A percentile compares a stretch with the other conserved stretches of the same genome.
These are phyloP conservation scores for Hanleya hanleyi DNA, from an alignment of 2,888 invertebrate genomes.

Conservation along the genomic window DNA sequence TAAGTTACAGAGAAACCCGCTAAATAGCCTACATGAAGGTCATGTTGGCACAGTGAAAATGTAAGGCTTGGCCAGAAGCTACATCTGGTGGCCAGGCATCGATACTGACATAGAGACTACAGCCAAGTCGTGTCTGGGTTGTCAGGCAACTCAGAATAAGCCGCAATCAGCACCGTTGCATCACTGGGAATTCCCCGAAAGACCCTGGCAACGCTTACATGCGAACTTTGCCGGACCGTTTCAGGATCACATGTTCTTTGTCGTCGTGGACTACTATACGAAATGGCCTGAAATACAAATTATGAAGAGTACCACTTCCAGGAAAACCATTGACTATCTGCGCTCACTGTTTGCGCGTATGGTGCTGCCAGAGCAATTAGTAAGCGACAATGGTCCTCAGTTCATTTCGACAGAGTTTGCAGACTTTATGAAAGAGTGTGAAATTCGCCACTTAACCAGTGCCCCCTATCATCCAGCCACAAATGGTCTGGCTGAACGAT, in stretches of 20 bases:
- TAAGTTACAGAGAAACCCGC: constrained; percentile 32
- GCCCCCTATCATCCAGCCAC: constrained; percentile 54
- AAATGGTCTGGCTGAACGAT: constrained; percentile 58
- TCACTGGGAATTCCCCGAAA: constrained; percentile 55
- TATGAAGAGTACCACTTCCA: constrained; percentile 31
- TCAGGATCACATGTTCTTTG: constrained; percentile 54
- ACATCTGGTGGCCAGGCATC: no score
- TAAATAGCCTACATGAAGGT: constrained; percentile 48
- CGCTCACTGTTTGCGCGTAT: constrained; percentile 41
- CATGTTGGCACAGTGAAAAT: constrained; percentile 56
- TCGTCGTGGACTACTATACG: constrained; percentile 69
- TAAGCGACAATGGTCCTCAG: constrained; percentile 63
- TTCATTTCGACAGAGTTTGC: constrained; percentile 53
- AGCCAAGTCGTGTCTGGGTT: constrained; percentile 41
- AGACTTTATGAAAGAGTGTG: constrained; percentile 39
- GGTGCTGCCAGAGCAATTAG: constrained; percentile 55
- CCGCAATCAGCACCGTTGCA: constrained; percentile 45
- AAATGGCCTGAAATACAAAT: constrained; percentile 72
- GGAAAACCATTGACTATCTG: constrained; percentile 39
- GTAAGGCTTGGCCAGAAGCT: constrained; percentile 44
- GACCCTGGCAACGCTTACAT: constrained; percentile 71
- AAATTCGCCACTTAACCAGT: constrained; percentile 40
- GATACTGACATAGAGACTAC: constrained; percentile 45
- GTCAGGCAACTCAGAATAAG: constrained; percentile 32
- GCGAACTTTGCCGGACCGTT: constrained; percentile 73